A percentile compares a stretch with the other conserved stretches of the same genome.
Evolutionary conservation across 1,140 invertebrate species (phyloP).

Genomic region (Hyles euphorbiae): DNA sequence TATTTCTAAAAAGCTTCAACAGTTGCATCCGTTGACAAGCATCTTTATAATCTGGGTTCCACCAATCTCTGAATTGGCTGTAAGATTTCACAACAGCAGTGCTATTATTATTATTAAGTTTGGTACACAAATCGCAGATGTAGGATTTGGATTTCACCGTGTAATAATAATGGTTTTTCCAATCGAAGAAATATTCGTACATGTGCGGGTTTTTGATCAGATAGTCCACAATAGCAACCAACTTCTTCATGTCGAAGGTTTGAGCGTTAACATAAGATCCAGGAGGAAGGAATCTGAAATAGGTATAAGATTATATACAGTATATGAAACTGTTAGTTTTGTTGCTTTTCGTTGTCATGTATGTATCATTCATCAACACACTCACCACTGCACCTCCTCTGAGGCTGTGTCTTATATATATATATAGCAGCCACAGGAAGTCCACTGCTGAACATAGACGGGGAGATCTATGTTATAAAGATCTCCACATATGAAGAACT

Average conservation of each 20-base stretch:
- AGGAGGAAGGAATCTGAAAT: conserved; percentile 56
- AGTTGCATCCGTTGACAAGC: conserved; percentile 28
- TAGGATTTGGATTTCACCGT: conserved; percentile 27
- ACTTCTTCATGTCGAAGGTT: conserved; percentile 43
- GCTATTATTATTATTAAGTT: conserved; percentile 31
- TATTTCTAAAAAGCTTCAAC: neutral
- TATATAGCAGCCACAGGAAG: too few species aligned
- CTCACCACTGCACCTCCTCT: too few species aligned
- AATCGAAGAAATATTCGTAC: conserved; percentile 59
- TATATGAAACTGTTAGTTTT: too few species aligned
- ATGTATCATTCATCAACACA: too few species aligned
- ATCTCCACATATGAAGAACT: too few species aligned
- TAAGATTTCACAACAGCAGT: conserved; percentile 13
- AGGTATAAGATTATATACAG: too few species aligned
- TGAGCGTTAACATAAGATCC: conserved; percentile 51
- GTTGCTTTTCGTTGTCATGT: too few species aligned
- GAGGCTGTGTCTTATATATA: too few species aligned
- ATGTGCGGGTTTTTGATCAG: conserved; percentile 40
- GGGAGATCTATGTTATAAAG: too few species aligned
- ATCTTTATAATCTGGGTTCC: conserved; percentile 43
- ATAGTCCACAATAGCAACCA: conserved; percentile 52
- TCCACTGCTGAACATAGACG: too few species aligned
- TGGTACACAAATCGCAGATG: conserved; percentile 46
- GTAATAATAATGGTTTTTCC: conserved; percentile 60
- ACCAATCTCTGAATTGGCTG: conserved; percentile 46